Base-by-base conservation (phyloP, 2,113 vertebrate genomes). In the Eidolon helvum region DNA sequence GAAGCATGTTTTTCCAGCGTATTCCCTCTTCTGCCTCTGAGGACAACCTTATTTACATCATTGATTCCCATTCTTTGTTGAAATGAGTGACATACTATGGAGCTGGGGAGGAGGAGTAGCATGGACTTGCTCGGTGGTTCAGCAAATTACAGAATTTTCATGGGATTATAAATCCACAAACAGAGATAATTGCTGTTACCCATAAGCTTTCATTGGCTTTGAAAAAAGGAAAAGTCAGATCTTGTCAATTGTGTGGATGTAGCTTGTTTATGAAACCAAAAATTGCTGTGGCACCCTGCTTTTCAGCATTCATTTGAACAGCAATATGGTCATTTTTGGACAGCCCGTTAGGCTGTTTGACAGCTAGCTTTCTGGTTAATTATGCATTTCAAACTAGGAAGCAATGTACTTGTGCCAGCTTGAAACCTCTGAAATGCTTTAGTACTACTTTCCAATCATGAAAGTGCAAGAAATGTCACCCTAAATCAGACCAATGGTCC, bases 91-190 rank as follows among this genome's bases (percentile, higher is more conserved):
- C 19, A 69, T 78, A 71, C 30, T 69, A 0, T 48, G 38, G 53
- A 53, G 3, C 28, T 43, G 4, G 40, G 40, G 50, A 79, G 2
- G 35, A 22, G 50, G 12, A 48, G 57, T 24, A 38, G 7, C 30
- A 45, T 59, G 57, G 50, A 75, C 45, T 77, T 69, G 55, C 53
- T 92, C 66, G 61, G 40, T 50, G 83, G 33, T 84, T 95, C 85
- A 80, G 66, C 86, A 90, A 97, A 95, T 90, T 82, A 72, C 18
- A 79, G 83, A 90, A 83, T 95, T 82, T 96, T 85, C 75, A 65
- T 59, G 57, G 66, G 82, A 87, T 88, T 96, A n/a, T 79, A 84
- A 96, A 65, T 90, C 88, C 4, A 78, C 92, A 86, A 91, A 83
- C 35, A 82, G 75, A 92, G 72, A 92, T 96, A 71, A 95, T 90